Conservation (phyloP, 2,888 invertebrate genomes). For the Scelioninae gen. 2 region DNA sequence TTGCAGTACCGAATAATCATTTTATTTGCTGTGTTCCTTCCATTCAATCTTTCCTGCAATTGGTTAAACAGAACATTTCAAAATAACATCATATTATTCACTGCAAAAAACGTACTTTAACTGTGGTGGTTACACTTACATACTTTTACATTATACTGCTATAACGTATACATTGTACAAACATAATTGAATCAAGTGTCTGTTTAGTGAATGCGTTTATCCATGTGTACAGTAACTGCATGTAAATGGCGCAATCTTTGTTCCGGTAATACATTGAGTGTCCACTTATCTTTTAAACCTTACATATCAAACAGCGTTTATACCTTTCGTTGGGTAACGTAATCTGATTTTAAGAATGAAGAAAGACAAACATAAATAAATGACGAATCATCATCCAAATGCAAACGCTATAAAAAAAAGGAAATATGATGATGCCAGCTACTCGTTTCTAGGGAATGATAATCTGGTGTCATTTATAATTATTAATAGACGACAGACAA, state of each 20-base stretch:
- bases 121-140: conserved; percentile 22
- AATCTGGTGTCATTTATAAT: too few relatives aligned
- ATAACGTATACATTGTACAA: conserved; percentile 22
- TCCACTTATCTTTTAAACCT: not conserved
- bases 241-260: conserved; percentile 21
- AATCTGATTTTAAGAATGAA: conserved; percentile 2
- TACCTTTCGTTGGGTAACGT: too few relatives aligned
- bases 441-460: too few relatives aligned
- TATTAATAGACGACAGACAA: too few relatives aligned
- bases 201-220: conserved; percentile 21
- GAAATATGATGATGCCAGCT: not conserved
- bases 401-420: conserved; percentile 27
- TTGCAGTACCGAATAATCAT: conserved; percentile 9
- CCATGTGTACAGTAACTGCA: conserved; percentile 6
- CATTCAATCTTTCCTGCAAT: conserved; percentile 31
- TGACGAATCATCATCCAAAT: conserved; percentile 15
- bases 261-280: conserved; percentile 8
- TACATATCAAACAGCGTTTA: not conserved
- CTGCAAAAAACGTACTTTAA: conserved; percentile 27
- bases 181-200: conserved; percentile 23
- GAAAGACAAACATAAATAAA: conserved; percentile 1
- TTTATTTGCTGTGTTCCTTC: conserved; percentile 28
- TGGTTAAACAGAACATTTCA: conserved; percentile 8
- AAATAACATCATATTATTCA: conserved; percentile 28
- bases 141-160: conserved; percentile 28